Conservation (phyloP, 1,140 invertebrate genomes). For the Drosophila pachea region DNA sequence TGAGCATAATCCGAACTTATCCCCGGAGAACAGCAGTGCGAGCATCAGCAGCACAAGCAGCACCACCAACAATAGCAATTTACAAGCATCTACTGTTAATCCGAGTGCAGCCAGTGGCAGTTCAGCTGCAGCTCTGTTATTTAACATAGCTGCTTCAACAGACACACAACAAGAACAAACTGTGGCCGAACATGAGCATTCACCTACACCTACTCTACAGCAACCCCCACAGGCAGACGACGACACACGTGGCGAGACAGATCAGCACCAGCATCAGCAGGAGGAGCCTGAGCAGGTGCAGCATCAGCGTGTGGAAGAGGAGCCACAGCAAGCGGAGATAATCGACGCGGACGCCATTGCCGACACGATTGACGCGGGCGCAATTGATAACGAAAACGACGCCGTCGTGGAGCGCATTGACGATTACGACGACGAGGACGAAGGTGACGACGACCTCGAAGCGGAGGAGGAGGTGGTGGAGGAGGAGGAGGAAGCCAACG, state of each 20-base stretch:
- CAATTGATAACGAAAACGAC: slow-evolving; percentile 56
- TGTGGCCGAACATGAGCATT: slow-evolving; percentile 66
- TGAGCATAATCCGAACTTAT: slow-evolving; percentile 66
- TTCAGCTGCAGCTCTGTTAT: slow-evolving; percentile 34
- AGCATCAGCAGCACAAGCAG: slow-evolving; percentile 56
- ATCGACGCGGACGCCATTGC: slow-evolving; percentile 62
- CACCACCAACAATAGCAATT: slow-evolving; percentile 57
- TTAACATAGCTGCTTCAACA: slow-evolving; percentile 41
- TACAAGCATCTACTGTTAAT: slow-evolving; percentile 33
- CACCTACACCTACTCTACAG: slow-evolving; percentile 71
- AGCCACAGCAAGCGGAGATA: slow-evolving; percentile 26
- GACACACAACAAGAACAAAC: slow-evolving; percentile 39
- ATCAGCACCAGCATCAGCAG: slow-evolving; percentile 13
- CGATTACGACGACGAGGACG: slow-evolving; percentile 68
- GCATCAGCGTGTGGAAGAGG: slow-evolving; percentile 6
- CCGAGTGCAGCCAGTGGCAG: slow-evolving; percentile 25
- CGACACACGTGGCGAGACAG: slow-evolving; percentile 9
- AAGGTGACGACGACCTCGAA: slow-evolving; percentile 49
- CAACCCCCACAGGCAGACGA: slow-evolving; percentile 45
- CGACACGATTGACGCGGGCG: slow-evolving; percentile 69
- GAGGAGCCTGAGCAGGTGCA: slow-evolving; percentile 15
- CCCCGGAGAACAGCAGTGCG: slow-evolving; percentile 61
- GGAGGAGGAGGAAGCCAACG: slow-evolving; percentile 9
- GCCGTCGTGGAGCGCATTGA: slow-evolving; percentile 72
- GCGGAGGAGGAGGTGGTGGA: slow-evolving; percentile 22